These are phyloP conservation scores for Actias luna DNA, from an alignment of 2,888 invertebrate genomes.

Conservation along the genomic window DNA sequence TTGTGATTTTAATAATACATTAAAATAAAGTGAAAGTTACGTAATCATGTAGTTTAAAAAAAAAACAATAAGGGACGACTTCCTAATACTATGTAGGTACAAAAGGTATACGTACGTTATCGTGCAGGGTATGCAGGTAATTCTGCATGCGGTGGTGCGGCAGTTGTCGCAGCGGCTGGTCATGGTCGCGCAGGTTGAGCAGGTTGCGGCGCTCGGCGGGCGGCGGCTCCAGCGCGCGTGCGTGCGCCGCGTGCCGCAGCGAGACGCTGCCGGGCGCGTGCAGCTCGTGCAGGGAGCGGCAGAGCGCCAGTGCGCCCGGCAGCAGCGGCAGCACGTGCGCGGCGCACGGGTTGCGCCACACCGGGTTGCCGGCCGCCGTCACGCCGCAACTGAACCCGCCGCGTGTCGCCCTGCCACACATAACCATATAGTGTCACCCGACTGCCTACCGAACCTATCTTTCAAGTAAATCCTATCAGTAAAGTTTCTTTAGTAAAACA, in stretches of 20 bases:
- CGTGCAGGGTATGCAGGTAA: constrained; percentile 89
- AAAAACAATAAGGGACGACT: no score
- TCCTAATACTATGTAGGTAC: no score
- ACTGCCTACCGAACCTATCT: no score
- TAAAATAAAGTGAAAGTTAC: no score
- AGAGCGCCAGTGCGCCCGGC: constrained; percentile 89
- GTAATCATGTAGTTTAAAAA: no score
- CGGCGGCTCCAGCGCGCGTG: constrained; percentile 86
- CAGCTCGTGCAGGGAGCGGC: constrained; percentile 90
- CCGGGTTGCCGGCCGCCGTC: constrained; percentile 88
- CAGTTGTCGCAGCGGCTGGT: constrained; percentile 81
- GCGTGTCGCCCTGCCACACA: constrained; percentile 83
- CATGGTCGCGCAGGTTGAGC: constrained; percentile 82
- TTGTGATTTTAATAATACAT: no score
- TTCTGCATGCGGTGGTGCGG: constrained; percentile 92
- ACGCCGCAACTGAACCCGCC: constrained; percentile 92
- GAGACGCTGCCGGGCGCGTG: constrained; percentile 86
- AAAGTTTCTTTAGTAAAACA: no score
- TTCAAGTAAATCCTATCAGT: no score
- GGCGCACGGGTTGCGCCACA: constrained; percentile 93
- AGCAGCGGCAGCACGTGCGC: constrained; percentile 91
- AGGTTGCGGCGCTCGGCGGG: constrained; percentile 90
- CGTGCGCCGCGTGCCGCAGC: constrained; percentile 85
- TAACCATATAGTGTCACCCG: no score
- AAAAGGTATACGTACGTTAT: constrained; percentile 73